These are phyloP conservation scores for Enoplosus armatus DNA, from an alignment of 2,797 vertebrate genomes.

Conservation along the genomic window DNA sequence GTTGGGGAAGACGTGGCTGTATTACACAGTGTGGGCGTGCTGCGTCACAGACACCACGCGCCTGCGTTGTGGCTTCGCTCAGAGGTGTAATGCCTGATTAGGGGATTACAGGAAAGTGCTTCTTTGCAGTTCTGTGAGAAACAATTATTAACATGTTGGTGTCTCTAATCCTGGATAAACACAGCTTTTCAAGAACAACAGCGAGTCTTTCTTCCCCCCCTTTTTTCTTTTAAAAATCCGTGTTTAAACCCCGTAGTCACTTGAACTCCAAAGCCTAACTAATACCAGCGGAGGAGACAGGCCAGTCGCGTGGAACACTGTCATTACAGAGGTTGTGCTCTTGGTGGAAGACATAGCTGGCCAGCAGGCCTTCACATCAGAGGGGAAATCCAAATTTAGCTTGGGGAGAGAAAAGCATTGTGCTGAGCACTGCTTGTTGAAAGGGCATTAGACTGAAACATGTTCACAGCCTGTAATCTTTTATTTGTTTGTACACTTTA, in stretches of 20 bases:
- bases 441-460: constrained; percentile 87
- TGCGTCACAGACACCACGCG: constrained; percentile 77
- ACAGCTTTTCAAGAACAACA: constrained; percentile 92
- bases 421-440: constrained; percentile 77
- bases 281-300: constrained; percentile 82
- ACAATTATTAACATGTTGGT: constrained; percentile 93
- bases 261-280: constrained; percentile 87
- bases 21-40: constrained; percentile 72
- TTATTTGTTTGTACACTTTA: constrained; percentile 86
- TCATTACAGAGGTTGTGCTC: constrained; percentile 80
- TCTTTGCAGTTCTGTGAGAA: constrained; percentile 91
- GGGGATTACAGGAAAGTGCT: constrained; percentile 91
- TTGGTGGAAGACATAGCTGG: constrained; percentile 72
- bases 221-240: constrained; percentile 70
- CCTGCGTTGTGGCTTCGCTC: constrained; percentile 87
- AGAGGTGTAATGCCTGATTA: constrained; percentile 93
- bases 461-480: constrained; percentile 85
- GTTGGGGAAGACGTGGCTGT: constrained; percentile 60
- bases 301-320: constrained; percentile 77
- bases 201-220: constrained; percentile 75
- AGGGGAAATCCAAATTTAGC: constrained; percentile 78
- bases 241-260: constrained; percentile 86
- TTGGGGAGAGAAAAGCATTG: constrained; percentile 81
- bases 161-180: constrained; percentile 93
- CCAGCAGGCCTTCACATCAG: constrained; percentile 73